Base-by-base conservation (phyloP, 2,888 invertebrate species). In the Lysandra bellargus region DNA sequence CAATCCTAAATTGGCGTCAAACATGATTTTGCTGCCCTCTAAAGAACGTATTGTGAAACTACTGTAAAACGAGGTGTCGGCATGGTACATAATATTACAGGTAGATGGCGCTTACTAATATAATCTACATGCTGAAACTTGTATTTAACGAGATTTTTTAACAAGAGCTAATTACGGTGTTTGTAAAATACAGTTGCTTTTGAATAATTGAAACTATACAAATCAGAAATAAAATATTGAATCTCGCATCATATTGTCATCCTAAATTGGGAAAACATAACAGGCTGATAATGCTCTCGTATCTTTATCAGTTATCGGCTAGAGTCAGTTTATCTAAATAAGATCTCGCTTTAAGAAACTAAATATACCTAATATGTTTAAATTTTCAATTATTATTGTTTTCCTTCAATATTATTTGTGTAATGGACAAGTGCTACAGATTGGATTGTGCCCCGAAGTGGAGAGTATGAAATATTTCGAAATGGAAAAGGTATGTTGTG, bases 401-500 rank as follows among this genome's bases (percentile, higher is more conserved):
- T 44, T 86, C 78, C 80, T 82, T 5, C 80, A 78, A 80, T 79
- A 83, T 5, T 81, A 82, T 57, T 57, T 84, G 7, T 84, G 88
- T 83, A 77, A 74, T 7, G 85, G 85, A 1, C 93, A 93, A 85
- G 87, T 93, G 1, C 14, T 92, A 12, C 89, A 92, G 78, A 92
- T 93, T 80, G 93, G 94, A 1, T 79, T 81, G 0, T 94, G 94
- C 83, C 82, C 84, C 0, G 83, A 88, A 5, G 89, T 92, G 0
- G 82, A 86, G 1, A 89, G 92, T n/a, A 88, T 91, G 87, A 86
- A 84, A 75, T 91, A 87, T 83, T 94, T 94, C 82, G 88, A 92
- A 82, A 81, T 93, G 17, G 91, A 93, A 83, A 89, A 87, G 82
- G 94, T 94, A 12, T 6, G 77, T 77, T 5, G 3, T 61, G 9